A percentile compares a stretch with the other conserved stretches of the same genome.
Conservation (phyloP, 2,888 invertebrate species). For the Drosophila falleni region DNA sequence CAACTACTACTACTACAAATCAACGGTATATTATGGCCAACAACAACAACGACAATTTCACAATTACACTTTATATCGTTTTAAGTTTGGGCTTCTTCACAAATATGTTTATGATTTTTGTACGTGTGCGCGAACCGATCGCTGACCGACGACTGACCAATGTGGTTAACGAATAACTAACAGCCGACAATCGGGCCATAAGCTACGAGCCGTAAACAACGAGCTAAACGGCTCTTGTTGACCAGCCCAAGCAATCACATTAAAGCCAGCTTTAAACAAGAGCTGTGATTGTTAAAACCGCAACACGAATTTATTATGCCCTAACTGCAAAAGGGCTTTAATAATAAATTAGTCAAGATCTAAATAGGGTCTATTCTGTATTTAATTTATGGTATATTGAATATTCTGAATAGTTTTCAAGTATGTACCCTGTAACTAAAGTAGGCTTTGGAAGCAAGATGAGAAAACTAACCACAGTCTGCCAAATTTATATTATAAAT, state of each 20-base stretch:
- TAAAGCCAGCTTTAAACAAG: conserved; percentile 31
- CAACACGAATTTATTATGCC: conserved; percentile 26
- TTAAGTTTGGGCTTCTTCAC: conserved; percentile 24
- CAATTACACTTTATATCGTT: conserved; percentile 5
- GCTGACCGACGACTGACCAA: conserved; percentile 68
- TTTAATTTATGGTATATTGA: no score
- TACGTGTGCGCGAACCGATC: conserved; percentile 72
- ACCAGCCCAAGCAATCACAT: conserved; percentile 27
- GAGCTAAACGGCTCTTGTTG: conserved; percentile 9
- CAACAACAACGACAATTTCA: conserved; percentile 52
- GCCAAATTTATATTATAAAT: no score
- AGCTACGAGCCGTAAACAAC: conserved; percentile 32
- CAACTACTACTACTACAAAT: conserved; percentile 41
- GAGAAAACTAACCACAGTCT: no score
- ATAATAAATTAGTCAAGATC: not conserved
- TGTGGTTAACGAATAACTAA: conserved; percentile 6
- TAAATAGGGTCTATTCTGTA: not conserved
- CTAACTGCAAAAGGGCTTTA: conserved; percentile 19
- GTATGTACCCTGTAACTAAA: no score
- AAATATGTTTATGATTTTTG: conserved; percentile 60
- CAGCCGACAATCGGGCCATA: conserved; percentile 21
- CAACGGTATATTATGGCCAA: conserved; percentile 27
- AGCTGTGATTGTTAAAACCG: not conserved
- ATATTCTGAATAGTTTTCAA: no score
- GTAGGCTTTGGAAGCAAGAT: no score